Conservation (phyloP, 2,113 vertebrate genomes). For the Prunella fulvescens region DNA sequence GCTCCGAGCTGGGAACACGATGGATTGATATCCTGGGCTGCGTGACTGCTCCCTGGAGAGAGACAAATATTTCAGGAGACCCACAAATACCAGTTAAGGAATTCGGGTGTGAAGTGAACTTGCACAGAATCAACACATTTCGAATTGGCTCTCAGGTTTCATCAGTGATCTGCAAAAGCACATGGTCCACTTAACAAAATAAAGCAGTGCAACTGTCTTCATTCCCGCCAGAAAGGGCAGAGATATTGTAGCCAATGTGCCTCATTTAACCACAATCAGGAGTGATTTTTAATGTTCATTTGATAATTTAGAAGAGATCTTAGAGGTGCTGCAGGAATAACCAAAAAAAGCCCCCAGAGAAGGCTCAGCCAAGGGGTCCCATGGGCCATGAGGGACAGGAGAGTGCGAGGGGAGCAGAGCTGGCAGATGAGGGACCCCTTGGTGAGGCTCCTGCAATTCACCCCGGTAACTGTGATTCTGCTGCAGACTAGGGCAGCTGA, state of each 20-base stretch:
- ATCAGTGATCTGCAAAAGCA: neutral
- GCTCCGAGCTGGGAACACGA: conserved; percentile 67
- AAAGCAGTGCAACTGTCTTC: neutral
- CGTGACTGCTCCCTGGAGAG: conserved; percentile 86
- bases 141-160: neutral
- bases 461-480: fast-evolving
- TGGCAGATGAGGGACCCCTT: neutral
- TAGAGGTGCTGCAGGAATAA: neutral
- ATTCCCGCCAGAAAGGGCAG: neutral
- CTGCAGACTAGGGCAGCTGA: fast-evolving
- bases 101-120: fast-evolving
- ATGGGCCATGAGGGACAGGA: fast-evolving
- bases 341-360: no score
- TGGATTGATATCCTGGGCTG: conserved; percentile 71
- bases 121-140: neutral
- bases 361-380: neutral
- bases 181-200: neutral
- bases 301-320: neutral
- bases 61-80: neutral
- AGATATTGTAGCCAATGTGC: neutral
- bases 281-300: fast-evolving
- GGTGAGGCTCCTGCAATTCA: neutral
- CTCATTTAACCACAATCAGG: neutral
- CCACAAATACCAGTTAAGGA: neutral
- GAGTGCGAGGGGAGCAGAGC: neutral